Percentiles rank a stretch among this genome's conserved stretches.
These are phyloP conservation scores for Rhamphomyia laevipes DNA, from an alignment of 2,888 invertebrate species.

Conservation along the genomic window DNA sequence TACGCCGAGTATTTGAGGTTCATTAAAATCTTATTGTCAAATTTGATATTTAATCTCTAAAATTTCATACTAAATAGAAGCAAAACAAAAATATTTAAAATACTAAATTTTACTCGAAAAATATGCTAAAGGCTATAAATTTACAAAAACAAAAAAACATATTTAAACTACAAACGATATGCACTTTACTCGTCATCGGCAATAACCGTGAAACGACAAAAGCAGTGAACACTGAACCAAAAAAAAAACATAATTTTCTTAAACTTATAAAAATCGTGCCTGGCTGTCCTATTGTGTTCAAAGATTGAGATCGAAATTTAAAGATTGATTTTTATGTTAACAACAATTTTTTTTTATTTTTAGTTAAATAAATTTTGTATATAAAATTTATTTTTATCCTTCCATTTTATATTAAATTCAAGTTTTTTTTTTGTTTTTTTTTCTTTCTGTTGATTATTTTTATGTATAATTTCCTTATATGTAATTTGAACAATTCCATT, in stretches of 20 bases:
- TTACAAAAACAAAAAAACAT: neutral
- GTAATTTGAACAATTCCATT: no score
- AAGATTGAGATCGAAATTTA: slow-evolving; percentile 6
- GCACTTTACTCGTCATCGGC: neutral
- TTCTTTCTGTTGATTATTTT: neutral
- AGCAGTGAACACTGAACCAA: neutral
- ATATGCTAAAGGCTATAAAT: slow-evolving; percentile 6
- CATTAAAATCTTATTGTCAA: no score
- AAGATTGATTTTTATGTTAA: slow-evolving; percentile 6
- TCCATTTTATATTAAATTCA: neutral
- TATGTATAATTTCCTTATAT: no score
- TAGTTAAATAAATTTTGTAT: no score
- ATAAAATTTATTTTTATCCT: neutral
- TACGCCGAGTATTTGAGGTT: no score
- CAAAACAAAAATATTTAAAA: no score
- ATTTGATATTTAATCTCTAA: no score
- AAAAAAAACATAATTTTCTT: neutral
- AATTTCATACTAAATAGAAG: no score
- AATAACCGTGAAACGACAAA: neutral
- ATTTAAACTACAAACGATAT: neutral
- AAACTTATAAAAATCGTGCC: slow-evolving; percentile 6
- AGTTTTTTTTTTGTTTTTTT: neutral
- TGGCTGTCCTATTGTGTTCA: slow-evolving; percentile 6
- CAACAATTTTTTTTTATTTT: neutral
- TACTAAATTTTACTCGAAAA: slow-evolving; percentile 10